Evolutionary conservation across 2,797 vertebrate genomes (phyloP).

Genomic region (Crax fasciolata): DNA sequence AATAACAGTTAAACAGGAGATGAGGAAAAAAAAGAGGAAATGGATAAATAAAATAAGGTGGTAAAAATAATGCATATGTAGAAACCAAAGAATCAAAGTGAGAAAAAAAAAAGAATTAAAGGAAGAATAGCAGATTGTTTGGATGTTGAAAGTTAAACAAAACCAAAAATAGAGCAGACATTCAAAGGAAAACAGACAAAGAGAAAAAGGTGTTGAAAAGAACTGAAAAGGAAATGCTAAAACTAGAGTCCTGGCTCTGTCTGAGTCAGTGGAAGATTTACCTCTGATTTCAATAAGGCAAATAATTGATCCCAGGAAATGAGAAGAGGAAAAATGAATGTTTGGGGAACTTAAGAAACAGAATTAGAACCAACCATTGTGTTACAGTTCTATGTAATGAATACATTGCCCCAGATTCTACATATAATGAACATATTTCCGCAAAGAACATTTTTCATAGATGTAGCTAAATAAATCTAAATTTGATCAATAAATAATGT

Average conservation of each 20-base stretch:
- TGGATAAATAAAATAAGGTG: constrained; percentile 7
- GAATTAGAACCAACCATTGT: neutral
- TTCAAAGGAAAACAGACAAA: constrained; percentile 5
- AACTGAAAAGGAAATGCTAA: neutral
- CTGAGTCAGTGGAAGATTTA: constrained; percentile 10
- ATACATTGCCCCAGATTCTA: neutral
- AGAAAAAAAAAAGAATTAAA: constrained; percentile 22
- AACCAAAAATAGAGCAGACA: constrained; percentile 24
- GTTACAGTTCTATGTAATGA: neutral
- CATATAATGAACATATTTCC: neutral
- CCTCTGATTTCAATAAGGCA: neutral
- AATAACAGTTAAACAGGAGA: neutral
- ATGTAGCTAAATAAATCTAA: neutral
- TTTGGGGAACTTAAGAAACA: neutral
- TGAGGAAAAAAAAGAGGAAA: constrained; percentile 10
- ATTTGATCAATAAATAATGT: neutral
- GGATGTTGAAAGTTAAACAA: constrained; percentile 46
- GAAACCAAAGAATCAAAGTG: neutral
- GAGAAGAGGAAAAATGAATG: neutral
- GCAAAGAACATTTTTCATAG: neutral
- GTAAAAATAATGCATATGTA: neutral
- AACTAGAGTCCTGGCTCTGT: neutral
- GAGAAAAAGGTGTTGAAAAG: constrained; percentile 53
- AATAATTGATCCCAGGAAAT: neutral
- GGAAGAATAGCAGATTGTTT: constrained; percentile 61